These are phyloP conservation scores for Lagodon rhomboides DNA, from an alignment of 2,797 vertebrate species.

Conservation along the genomic window DNA sequence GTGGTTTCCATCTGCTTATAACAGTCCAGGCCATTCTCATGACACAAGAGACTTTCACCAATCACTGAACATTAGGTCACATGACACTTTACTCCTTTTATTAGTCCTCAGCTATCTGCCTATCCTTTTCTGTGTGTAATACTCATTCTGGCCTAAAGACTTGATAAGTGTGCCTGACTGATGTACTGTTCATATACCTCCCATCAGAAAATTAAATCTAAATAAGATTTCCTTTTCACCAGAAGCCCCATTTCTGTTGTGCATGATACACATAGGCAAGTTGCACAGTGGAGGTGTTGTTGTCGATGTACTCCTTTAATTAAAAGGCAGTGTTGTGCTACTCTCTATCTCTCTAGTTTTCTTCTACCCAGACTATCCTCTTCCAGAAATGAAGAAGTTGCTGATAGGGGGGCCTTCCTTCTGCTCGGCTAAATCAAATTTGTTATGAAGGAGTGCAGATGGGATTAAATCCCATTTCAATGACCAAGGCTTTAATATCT, in stretches of 20 bases:
- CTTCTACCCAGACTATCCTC: slow-evolving; percentile 26
- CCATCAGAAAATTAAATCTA: slow-evolving; percentile 88
- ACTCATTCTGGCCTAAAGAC: slow-evolving; percentile 57
- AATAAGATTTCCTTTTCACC: slow-evolving; percentile 80
- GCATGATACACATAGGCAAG: slow-evolving; percentile 65
- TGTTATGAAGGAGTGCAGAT: slow-evolving; percentile 41
- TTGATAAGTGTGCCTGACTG: slow-evolving; percentile 72
- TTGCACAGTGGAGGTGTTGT: slow-evolving; percentile 42
- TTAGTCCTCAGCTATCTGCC: slow-evolving; percentile 46
- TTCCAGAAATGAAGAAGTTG: slow-evolving; percentile 35
- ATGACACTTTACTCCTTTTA: slow-evolving; percentile 38
- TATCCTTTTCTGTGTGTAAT: slow-evolving; percentile 32
- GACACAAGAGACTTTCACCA: neutral
- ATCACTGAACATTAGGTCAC: slow-evolving; percentile 26
- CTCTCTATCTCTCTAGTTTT: slow-evolving; percentile 36
- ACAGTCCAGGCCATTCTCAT: neutral
- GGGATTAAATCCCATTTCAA: slow-evolving; percentile 47
- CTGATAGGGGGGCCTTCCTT: slow-evolving; percentile 34
- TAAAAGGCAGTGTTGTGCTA: slow-evolving; percentile 56
- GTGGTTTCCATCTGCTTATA: neutral
- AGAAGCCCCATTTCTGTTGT: slow-evolving; percentile 48
- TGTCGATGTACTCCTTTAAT: slow-evolving; percentile 64
- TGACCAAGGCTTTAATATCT: slow-evolving; percentile 37
- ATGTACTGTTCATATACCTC: slow-evolving; percentile 75
- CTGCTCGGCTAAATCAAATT: slow-evolving; percentile 50